phyloP scores from a whole-genome alignment of 1,140 invertebrate species.

The Yoshiicerus persimilis region DNA sequence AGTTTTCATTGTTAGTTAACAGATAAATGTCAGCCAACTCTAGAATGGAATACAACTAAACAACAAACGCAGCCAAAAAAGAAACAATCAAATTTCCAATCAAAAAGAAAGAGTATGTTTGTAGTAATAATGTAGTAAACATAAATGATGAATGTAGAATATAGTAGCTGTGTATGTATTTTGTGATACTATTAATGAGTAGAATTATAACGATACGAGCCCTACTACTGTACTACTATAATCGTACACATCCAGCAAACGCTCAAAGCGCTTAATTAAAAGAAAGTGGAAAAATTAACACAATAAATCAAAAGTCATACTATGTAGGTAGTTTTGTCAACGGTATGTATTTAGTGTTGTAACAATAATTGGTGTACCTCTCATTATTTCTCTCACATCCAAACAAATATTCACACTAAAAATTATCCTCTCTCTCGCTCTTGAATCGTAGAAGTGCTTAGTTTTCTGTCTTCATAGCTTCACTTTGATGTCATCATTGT shows the following conservation, averaged over 20 bases:
- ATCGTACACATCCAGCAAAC: conserved; percentile 12
- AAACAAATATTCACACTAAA: conserved; percentile 35
- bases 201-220: conserved; percentile 22
- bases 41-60: not conserved
- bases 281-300: conserved; percentile 29
- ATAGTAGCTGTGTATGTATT: conserved; percentile 22
- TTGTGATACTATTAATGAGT: conserved; percentile 10
- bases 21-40: not conserved
- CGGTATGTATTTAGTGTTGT: conserved; percentile 27
- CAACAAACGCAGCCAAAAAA: not conserved
- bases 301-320: conserved; percentile 27
- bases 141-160: conserved; percentile 6
- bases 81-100: not conserved
- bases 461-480: conserved; percentile 53
- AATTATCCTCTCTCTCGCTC: conserved; percentile 36
- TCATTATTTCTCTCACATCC: conserved; percentile 28
- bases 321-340: conserved; percentile 27
- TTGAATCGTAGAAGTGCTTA: conserved; percentile 31
- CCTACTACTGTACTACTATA: conserved; percentile 22
- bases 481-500: conserved; percentile 99
- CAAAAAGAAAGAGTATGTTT: conserved; percentile 9
- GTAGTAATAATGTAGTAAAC: not conserved
- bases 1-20: not conserved
- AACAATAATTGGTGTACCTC: conserved; percentile 30
- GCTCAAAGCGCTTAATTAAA: conserved; percentile 13